phyloP scores from a whole-genome alignment of 2,888 invertebrate genomes.

The Cosmopolites sordidus region DNA sequence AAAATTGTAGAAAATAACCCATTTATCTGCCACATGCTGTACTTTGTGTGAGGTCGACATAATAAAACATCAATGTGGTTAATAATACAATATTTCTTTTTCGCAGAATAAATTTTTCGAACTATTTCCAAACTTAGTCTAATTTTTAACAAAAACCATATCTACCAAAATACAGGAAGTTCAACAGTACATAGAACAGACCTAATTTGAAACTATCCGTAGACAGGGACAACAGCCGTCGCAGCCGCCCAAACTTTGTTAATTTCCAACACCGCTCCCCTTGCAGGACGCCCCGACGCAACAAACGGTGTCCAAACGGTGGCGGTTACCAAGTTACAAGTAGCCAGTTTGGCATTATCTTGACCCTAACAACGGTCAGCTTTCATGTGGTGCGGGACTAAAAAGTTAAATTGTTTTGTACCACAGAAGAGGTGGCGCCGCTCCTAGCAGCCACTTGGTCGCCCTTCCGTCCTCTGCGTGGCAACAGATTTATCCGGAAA shows the following conservation, averaged over 20 bases:
- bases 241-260: slow-evolving; percentile 17
- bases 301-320: slow-evolving; percentile 13
- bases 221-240: slow-evolving; percentile 15
- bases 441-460: too few species aligned
- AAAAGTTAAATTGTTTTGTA: slow-evolving; percentile 14
- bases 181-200: slow-evolving; percentile 1
- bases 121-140: too few species aligned
- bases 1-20: too few species aligned
- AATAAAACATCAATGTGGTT: too few species aligned
- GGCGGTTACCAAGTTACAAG: slow-evolving; percentile 12
- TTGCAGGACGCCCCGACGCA: slow-evolving; percentile 8
- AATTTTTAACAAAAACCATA: too few species aligned
- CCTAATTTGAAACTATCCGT: slow-evolving; percentile 17
- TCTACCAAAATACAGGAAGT: too few species aligned
- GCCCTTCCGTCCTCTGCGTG: too few species aligned
- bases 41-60: too few species aligned
- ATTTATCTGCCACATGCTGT: too few species aligned
- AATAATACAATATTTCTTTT: too few species aligned
- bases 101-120: too few species aligned
- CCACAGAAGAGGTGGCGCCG: neutral
- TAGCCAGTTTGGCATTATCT: slow-evolving; percentile 20
- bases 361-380: slow-evolving; percentile 13
- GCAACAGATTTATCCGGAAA: too few species aligned
- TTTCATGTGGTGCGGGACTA: slow-evolving; percentile 7
- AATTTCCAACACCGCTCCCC: slow-evolving; percentile 9